Percentiles rank a stretch among this genome's conserved stretches.
These are phyloP conservation scores for Staurois parvus DNA, from an alignment of 2,797 vertebrate species.

Conservation along the genomic window DNA sequence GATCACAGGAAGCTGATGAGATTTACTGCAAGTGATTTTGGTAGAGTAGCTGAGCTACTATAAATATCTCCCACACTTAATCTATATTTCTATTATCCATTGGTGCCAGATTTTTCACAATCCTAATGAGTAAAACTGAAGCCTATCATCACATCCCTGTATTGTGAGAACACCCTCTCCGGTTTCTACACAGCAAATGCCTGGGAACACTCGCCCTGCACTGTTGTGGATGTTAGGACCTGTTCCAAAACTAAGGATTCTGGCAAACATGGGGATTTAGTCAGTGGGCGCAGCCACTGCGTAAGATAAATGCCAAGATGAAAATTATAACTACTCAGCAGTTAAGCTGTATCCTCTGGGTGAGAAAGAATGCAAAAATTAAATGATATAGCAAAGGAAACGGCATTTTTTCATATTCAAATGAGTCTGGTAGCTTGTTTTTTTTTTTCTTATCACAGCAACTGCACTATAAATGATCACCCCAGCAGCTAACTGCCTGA, in stretches of 20 bases:
- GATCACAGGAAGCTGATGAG: too few species aligned
- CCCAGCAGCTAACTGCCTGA: not conserved
- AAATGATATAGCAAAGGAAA: not conserved
- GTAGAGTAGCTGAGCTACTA: too few species aligned
- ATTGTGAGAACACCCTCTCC: too few species aligned
- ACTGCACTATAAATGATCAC: conserved; percentile 6
- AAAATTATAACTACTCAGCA: not conserved
- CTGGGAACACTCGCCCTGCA: not conserved
- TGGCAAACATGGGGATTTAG: not conserved
- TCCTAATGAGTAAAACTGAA: too few species aligned
- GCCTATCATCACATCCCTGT: too few species aligned
- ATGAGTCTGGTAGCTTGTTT: not conserved
- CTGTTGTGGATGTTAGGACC: not conserved
- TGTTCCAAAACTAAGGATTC: not conserved
- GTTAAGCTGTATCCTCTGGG: not conserved
- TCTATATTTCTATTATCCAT: too few species aligned
- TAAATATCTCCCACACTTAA: too few species aligned
- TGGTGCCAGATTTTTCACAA: too few species aligned
- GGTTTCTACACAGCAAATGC: not conserved
- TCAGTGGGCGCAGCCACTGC: not conserved
- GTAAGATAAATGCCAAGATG: not conserved
- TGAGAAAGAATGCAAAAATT: not conserved
- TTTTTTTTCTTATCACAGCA: not conserved
- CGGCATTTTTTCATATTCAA: not conserved
- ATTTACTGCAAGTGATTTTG: too few species aligned